Base-by-base conservation (phyloP, 2,797 vertebrate genomes). In the Coreius guichenoti region DNA sequence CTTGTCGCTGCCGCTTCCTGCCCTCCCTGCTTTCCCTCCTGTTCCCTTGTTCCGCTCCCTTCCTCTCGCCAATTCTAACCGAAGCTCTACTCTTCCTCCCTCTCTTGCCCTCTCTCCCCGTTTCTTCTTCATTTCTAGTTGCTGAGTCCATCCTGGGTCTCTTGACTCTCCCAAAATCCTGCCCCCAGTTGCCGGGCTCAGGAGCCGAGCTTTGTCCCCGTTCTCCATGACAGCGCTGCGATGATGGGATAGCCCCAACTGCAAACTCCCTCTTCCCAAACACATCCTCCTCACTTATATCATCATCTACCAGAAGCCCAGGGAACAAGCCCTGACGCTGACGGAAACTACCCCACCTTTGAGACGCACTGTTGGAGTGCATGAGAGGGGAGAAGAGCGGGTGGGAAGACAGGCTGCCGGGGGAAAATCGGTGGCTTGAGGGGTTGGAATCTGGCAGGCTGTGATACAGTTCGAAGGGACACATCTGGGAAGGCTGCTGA, bases 301-400 rank as follows among this genome's bases (percentile, higher is more conserved):
- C 87, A n/a, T 87, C 87, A 13, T 79, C 72, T 9, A 88, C 86
- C 88, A 92, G 16, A 67, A 14, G 54, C 39, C 89, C 89, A 39
- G 88, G 89, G 89, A 88, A 93, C 8, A 90, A 47, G 63, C 86
- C 88, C 33, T 87, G 89, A 5, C 47, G 82, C 36, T 89, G 85
- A 49, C 90, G 90, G 33, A 92, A 92, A n/a, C 91, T 89, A 75
- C 91, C 91, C 0, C 86, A 88, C 87, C 93, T 92, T 85, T 91
- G 91, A 23, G 91, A 87, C 6, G 91, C 89, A 84, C 93, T 93
- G 19, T 88, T 92, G 7, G 93, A 88, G 89, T 95, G 94, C 54
- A 95, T 92, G 75, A 95, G 94, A 78, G 94, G 94, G 69, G 94
- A 94, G 84, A 95, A 94, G 87, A 95, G 89, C 61, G 94, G 92